phyloP scores from a whole-genome alignment of 2,888 invertebrate species.

The Fragum whitleyi region DNA sequence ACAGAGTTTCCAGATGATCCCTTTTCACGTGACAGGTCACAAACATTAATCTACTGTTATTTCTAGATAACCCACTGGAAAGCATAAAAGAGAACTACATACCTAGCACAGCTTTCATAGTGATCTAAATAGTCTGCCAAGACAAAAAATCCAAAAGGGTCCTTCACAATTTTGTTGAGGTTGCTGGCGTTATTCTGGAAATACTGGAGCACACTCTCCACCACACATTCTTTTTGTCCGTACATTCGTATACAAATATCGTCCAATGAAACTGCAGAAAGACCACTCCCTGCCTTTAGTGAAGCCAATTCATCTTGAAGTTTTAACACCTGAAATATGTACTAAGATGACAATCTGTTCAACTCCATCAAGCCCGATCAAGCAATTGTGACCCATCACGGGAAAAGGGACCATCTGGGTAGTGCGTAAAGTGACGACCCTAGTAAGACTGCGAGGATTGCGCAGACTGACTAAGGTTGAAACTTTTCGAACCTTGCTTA shows the following conservation, averaged over 20 bases:
- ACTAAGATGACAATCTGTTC: neutral
- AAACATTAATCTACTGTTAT: too few species aligned
- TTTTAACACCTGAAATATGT: slow-evolving; percentile 83
- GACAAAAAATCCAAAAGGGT: slow-evolving; percentile 65
- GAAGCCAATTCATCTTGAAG: slow-evolving; percentile 80
- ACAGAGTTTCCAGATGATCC: too few species aligned
- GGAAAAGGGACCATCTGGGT: too few species aligned
- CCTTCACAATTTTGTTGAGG: slow-evolving; percentile 69
- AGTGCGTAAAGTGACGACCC: too few species aligned
- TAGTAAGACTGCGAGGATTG: too few species aligned
- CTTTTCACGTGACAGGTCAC: too few species aligned
- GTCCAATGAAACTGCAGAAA: slow-evolving; percentile 84
- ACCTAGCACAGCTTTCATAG: slow-evolving; percentile 90
- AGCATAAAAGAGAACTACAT: too few species aligned
- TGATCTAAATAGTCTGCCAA: slow-evolving; percentile 90
- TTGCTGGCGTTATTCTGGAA: slow-evolving; percentile 87
- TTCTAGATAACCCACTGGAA: too few species aligned
- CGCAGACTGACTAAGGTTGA: too few species aligned
- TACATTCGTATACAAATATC: slow-evolving; percentile 97
- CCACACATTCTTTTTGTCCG: slow-evolving; percentile 90
- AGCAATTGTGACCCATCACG: too few species aligned
- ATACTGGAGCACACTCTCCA: slow-evolving; percentile 97
- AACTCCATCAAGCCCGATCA: neutral
- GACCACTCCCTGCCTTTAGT: slow-evolving; percentile 68
- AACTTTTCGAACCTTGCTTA: too few species aligned